A percentile compares a stretch with the other conserved stretches of the same genome.
Conservation (phyloP, 2,888 invertebrate species). For the Drosophila barbarae region DNA sequence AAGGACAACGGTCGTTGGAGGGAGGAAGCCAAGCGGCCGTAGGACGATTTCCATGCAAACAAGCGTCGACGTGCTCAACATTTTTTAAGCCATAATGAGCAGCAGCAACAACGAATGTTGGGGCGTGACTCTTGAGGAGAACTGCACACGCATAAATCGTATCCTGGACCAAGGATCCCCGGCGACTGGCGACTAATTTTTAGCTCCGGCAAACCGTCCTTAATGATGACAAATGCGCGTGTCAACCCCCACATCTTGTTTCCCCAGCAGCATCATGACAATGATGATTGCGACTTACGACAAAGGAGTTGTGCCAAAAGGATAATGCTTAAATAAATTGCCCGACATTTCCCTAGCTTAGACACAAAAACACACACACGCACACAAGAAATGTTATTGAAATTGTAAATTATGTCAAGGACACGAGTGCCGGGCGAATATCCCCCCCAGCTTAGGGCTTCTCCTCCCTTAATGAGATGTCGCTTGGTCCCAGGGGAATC, state of each 20-base stretch:
- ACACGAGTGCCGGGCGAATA: slow-evolving; percentile 50
- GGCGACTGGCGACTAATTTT: slow-evolving; percentile 58
- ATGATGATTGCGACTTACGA: slow-evolving; percentile 52
- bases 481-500: slow-evolving; percentile 41
- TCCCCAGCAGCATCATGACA: slow-evolving; percentile 21
- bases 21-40: slow-evolving; percentile 14
- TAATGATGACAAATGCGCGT: slow-evolving; percentile 71
- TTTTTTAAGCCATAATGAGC: slow-evolving; percentile 71
- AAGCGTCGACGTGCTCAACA: slow-evolving; percentile 68
- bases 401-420: slow-evolving; percentile 74
- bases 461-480: slow-evolving; percentile 48
- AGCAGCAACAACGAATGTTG: slow-evolving; percentile 53
- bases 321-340: slow-evolving; percentile 61
- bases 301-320: slow-evolving; percentile 51
- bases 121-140: slow-evolving; percentile 62
- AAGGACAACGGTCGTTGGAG: slow-evolving; percentile 15
- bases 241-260: slow-evolving; percentile 7
- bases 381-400: slow-evolving; percentile 60
- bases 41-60: slow-evolving; percentile 56
- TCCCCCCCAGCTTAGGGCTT: slow-evolving; percentile 30
- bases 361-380: slow-evolving; percentile 9
- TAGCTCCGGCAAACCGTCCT: slow-evolving; percentile 47
- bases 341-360: slow-evolving; percentile 42
- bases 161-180: slow-evolving; percentile 45
- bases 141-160: slow-evolving; percentile 70